Evolutionary conservation across 1,140 invertebrate species (phyloP).

Genomic region (Aphaenogaster ashmeadi): DNA sequence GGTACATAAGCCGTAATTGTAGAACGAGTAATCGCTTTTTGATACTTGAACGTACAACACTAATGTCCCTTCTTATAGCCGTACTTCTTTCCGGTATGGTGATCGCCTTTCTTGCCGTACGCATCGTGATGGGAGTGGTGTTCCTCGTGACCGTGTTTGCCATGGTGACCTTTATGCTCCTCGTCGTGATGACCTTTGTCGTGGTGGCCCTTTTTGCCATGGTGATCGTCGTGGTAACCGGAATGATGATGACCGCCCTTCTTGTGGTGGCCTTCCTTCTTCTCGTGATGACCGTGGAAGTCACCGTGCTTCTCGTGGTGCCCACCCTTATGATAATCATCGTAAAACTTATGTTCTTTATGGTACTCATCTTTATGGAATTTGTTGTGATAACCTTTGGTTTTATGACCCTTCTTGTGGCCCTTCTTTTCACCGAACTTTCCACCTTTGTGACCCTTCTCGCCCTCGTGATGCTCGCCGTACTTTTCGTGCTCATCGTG

Average conservation of each 20-base stretch:
- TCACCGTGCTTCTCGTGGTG: slow-evolving; percentile 91
- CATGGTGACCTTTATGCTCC: slow-evolving; percentile 92
- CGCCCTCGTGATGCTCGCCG: slow-evolving; percentile 91
- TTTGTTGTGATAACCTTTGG: slow-evolving; percentile 93
- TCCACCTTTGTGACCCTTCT: slow-evolving; percentile 92
- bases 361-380: slow-evolving; percentile 94
- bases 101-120: slow-evolving; percentile 90
- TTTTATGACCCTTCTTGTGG: slow-evolving; percentile 92
- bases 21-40: slow-evolving; percentile 24
- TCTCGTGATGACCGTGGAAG: slow-evolving; percentile 90
- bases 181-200: slow-evolving; percentile 93
- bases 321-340: slow-evolving; percentile 93
- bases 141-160: slow-evolving; percentile 90
- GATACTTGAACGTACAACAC: slow-evolving; percentile 3
- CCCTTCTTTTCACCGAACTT: slow-evolving; percentile 93
- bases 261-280: slow-evolving; percentile 91
- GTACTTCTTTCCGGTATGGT: slow-evolving; percentile 89
- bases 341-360: slow-evolving; percentile 94
- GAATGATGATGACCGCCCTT: slow-evolving; percentile 92
- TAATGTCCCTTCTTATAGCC: slow-evolving; percentile 80
- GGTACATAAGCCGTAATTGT: slow-evolving; percentile 40
- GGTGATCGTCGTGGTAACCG: slow-evolving; percentile 90
- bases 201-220: slow-evolving; percentile 92
- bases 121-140: slow-evolving; percentile 89
- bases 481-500: slow-evolving; percentile 91